These are phyloP conservation scores for Mythimna pallens DNA, from an alignment of 2,888 invertebrate species.

Conservation along the genomic window DNA sequence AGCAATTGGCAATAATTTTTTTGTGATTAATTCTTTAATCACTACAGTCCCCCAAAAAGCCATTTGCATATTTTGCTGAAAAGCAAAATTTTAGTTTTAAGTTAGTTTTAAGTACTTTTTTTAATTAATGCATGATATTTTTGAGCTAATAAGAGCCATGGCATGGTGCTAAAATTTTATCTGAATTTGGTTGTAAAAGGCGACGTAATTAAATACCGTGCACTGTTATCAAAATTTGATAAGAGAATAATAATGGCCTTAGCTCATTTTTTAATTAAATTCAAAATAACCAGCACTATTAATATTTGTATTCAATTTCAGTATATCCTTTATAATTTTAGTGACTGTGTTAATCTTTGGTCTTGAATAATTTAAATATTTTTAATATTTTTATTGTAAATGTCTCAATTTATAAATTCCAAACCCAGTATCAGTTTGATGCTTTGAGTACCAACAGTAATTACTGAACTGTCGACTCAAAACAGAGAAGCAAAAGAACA, in stretches of 20 bases:
- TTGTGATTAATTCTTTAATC: conserved; percentile 14
- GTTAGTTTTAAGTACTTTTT: conserved; percentile 45
- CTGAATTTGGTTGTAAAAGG: conserved; percentile 22
- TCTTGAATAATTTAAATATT: conserved; percentile 17
- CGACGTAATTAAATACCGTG: conserved; percentile 5
- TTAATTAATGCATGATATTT: conserved; percentile 36
- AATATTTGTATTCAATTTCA: conserved; percentile 44
- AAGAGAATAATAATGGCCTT: conserved; percentile 18
- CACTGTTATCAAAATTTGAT: conserved; percentile 22
- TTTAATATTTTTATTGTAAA: neutral
- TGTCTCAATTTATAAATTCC: neutral
- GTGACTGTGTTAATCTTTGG: conserved; percentile 6
- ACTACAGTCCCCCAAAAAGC: conserved; percentile 39
- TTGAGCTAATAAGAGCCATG: conserved; percentile 22
- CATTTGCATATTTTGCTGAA: conserved; percentile 49
- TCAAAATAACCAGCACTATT: conserved; percentile 4
- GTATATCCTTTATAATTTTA: conserved; percentile 29
- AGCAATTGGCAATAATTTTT: conserved; percentile 42
- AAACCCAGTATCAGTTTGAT: conserved; percentile 16
- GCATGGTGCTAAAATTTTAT: conserved; percentile 3
- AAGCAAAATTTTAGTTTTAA: conserved; percentile 50
- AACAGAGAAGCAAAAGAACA: conserved; percentile 44
- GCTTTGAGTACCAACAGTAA: conserved; percentile 45
- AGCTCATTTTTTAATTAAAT: conserved; percentile 35
- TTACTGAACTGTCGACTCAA: conserved; percentile 49